Conservation (phyloP, 2,113 vertebrate genomes). For the Ailuropoda melanoleuca region DNA sequence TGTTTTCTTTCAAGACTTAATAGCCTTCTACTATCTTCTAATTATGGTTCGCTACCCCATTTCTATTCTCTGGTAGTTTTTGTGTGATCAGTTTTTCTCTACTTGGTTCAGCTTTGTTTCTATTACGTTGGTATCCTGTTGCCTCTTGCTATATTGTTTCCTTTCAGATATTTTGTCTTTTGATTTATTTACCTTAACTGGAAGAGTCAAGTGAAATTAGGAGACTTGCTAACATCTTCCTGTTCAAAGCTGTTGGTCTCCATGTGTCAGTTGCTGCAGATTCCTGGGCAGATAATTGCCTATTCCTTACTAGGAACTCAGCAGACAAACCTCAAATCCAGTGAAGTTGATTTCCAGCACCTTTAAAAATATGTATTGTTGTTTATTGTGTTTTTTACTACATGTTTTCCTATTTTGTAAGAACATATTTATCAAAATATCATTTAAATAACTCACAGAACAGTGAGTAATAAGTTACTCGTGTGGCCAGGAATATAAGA, state of each 20-base stretch:
- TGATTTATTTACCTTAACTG: background rate
- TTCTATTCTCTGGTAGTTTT: background rate
- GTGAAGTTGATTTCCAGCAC: background rate
- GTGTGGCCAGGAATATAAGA: constrained; percentile 62
- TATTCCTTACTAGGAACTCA: background rate
- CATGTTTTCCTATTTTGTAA: background rate
- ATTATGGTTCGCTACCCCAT: background rate
- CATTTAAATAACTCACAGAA: constrained; percentile 52
- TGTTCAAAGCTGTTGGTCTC: background rate
- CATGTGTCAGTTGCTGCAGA: background rate
- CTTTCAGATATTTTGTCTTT: constrained; percentile 72
- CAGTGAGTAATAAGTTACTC: constrained; percentile 66
- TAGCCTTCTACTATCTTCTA: background rate
- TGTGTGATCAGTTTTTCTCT: background rate
- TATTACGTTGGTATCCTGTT: background rate
- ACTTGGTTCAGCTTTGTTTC: background rate
- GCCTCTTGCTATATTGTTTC: constrained; percentile 56
- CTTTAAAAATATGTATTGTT: background rate
- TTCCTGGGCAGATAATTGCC: background rate
- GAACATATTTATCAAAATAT: background rate
- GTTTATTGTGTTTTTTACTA: background rate
- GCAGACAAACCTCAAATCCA: background rate
- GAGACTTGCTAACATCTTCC: background rate
- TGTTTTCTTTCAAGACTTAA: background rate
- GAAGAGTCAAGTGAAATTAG: background rate